These are phyloP conservation scores for Trichoplusia ni DNA, from an alignment of 1,140 invertebrate species.

Conservation along the genomic window DNA sequence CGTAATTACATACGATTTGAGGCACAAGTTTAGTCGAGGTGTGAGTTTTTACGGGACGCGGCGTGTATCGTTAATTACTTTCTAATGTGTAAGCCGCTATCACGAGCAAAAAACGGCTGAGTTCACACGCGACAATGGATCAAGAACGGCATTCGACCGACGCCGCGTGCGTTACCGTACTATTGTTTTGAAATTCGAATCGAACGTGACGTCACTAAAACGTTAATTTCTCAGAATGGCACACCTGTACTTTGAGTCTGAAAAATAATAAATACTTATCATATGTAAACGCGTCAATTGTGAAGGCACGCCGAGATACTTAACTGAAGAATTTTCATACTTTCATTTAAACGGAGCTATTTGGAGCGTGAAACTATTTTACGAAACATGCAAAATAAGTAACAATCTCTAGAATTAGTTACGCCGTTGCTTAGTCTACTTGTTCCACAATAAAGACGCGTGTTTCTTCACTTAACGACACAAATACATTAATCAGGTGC, in stretches of 20 bases:
- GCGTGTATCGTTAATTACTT: constrained; percentile 65
- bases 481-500: constrained; percentile 62
- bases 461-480: constrained; percentile 71
- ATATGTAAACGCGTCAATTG: constrained; percentile 18
- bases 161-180: constrained; percentile 62
- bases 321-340: constrained; percentile 52
- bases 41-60: constrained; percentile 50
- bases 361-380: constrained; percentile 78
- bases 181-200: constrained; percentile 73
- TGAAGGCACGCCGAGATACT: constrained; percentile 10
- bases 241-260: constrained; percentile 21
- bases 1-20: constrained; percentile 55
- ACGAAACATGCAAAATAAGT: constrained; percentile 81
- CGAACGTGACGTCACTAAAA: constrained; percentile 60
- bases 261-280: constrained; percentile 3
- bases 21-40: constrained; percentile 45
- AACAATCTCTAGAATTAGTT: constrained; percentile 80
- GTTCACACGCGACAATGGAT: constrained; percentile 70
- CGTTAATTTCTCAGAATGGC: constrained; percentile 64
- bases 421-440: constrained; percentile 75
- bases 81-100: constrained; percentile 66
- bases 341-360: constrained; percentile 73
- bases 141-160: constrained; percentile 45
- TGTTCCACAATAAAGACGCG: constrained; percentile 69
- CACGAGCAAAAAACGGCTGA: constrained; percentile 44